phyloP scores from a whole-genome alignment of 2,113 vertebrate species.

The Myrmecobius fasciatus region DNA sequence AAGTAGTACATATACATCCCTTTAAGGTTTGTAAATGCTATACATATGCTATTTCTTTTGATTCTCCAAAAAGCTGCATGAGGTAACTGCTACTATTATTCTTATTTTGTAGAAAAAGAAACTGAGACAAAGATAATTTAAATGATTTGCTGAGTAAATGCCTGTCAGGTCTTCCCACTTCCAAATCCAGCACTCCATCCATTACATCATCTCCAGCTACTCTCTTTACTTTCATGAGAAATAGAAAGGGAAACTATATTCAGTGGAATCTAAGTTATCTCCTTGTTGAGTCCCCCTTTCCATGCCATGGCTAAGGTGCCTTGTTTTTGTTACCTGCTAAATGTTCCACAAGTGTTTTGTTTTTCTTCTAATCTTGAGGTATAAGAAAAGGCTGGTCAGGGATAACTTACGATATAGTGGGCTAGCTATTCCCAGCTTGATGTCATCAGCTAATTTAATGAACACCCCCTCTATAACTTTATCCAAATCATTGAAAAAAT shows the following conservation, averaged over 20 bases:
- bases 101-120: neutral
- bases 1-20: neutral
- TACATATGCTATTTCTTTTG: neutral
- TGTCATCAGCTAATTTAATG: neutral
- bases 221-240: neutral
- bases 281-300: neutral
- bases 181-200: neutral
- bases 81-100: neutral
- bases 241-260: neutral
- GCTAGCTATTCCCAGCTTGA: neutral
- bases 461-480: neutral
- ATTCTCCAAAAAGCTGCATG: neutral
- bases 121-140: neutral
- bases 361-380: neutral
- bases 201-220: neutral
- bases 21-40: neutral
- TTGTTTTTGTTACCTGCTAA: neutral
- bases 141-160: neutral
- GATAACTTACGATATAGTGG: neutral
- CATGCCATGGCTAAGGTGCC: neutral
- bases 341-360: neutral
- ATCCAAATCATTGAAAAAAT: neutral
- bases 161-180: neutral
- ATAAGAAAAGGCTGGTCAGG: neutral
- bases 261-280: neutral